A percentile compares a stretch with the other conserved stretches of the same genome.
phyloP scores from a whole-genome alignment of 2,797 vertebrate genomes.

The Serranus cabrilla region DNA sequence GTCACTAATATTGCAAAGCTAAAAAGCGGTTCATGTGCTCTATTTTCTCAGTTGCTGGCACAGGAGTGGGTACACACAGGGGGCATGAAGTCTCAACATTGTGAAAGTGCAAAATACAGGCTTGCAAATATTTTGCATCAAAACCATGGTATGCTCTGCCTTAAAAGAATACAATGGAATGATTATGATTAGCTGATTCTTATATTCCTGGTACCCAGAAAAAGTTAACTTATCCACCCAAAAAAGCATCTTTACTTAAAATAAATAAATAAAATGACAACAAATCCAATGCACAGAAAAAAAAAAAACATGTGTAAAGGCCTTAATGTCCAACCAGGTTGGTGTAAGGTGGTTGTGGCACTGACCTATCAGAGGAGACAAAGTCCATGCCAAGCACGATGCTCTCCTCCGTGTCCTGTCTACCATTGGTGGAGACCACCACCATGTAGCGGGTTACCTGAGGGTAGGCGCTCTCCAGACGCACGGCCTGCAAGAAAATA shows the following conservation, averaged over 20 bases:
- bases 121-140: too few relatives aligned
- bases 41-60: not conserved
- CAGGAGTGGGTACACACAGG: not conserved
- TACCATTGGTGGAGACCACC: slow-evolving; percentile 96
- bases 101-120: too few relatives aligned
- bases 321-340: not conserved
- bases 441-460: slow-evolving; percentile 98
- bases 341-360: not conserved
- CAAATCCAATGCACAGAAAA: too few relatives aligned
- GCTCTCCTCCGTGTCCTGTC: slow-evolving; percentile 97
- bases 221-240: too few relatives aligned
- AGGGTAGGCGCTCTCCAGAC: slow-evolving; percentile 94
- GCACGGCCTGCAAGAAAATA: slow-evolving; percentile 89
- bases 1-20: not conserved
- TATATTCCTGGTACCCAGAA: too few relatives aligned
- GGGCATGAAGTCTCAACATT: too few relatives aligned
- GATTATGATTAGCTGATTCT: too few relatives aligned
- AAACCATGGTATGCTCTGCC: too few relatives aligned
- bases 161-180: too few relatives aligned
- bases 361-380: slow-evolving; percentile 92
- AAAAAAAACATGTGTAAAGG: too few relatives aligned
- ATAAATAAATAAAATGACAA: too few relatives aligned
- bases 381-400: slow-evolving; percentile 98
- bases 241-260: too few relatives aligned
- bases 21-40: not conserved